These are phyloP conservation scores for Aphidius gifuensis DNA, from an alignment of 1,140 invertebrate genomes.

Conservation along the genomic window DNA sequence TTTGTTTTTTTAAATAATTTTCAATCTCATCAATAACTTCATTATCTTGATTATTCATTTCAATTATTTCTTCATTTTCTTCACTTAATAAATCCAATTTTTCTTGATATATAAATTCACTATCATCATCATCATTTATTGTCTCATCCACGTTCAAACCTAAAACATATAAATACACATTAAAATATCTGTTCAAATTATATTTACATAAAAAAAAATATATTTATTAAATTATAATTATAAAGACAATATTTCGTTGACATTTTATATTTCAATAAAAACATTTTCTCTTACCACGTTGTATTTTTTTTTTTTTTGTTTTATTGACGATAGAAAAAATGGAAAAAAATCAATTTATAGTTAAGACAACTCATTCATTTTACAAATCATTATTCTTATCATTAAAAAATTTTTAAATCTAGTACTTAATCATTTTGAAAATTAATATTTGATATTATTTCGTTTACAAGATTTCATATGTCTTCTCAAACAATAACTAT, in stretches of 20 bases:
- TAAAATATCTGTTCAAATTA: conserved; percentile 20
- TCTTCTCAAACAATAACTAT: conserved; percentile 33
- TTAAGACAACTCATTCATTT: too few species aligned
- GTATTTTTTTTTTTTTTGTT: too few species aligned
- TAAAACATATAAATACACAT: conserved; percentile 20
- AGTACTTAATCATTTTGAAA: background rate
- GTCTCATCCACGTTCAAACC: background rate
- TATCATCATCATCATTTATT: background rate
- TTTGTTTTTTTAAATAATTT: background rate
- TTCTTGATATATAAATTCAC: conserved; percentile 17
- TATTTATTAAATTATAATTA: too few species aligned
- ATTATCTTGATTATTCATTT: background rate
- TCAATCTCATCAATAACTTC: background rate
- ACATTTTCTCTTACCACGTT: too few species aligned
- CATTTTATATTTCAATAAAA: too few species aligned
- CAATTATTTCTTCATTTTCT: background rate
- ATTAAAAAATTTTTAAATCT: too few species aligned
- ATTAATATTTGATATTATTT: background rate
- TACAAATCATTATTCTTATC: too few species aligned
- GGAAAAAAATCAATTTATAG: too few species aligned
- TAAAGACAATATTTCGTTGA: too few species aligned
- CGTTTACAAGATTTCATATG: conserved; percentile 13
- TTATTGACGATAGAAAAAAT: too few species aligned
- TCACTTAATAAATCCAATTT: conserved; percentile 1
- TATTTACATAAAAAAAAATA: too few species aligned